Conservation (phyloP, 1,140 invertebrate species). For the Sminthurinus signatus region DNA sequence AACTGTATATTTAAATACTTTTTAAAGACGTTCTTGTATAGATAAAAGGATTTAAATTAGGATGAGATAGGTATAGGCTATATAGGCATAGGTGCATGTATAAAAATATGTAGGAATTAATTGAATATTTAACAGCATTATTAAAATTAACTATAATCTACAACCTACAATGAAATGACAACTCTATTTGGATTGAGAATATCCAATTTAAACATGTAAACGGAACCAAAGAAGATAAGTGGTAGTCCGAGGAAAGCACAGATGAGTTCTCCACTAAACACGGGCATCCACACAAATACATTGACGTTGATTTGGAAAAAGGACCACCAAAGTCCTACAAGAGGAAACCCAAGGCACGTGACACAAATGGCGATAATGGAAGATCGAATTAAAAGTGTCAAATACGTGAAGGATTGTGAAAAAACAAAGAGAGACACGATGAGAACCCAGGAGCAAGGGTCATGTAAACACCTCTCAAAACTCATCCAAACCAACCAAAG, state of each 20-base stretch:
- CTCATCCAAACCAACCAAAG: background rate
- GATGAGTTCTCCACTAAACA: constrained; percentile 54
- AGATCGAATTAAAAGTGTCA: constrained; percentile 53
- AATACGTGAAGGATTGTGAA: constrained; percentile 42
- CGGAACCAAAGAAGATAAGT: constrained; percentile 52
- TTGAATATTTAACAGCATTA: too few relatives aligned
- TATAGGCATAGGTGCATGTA: too few relatives aligned
- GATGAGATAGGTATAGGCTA: too few relatives aligned
- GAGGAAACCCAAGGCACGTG: constrained; percentile 50
- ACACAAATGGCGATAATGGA: constrained; percentile 54
- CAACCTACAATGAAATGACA: too few relatives aligned
- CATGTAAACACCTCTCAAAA: constrained; percentile 5
- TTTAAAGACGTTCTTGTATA: too few relatives aligned
- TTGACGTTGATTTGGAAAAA: constrained; percentile 48
- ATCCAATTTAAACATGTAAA: constrained; percentile 31
- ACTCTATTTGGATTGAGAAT: too few relatives aligned
- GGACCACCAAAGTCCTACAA: constrained; percentile 57
- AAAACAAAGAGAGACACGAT: constrained; percentile 16
- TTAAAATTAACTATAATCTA: too few relatives aligned
- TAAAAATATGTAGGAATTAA: too few relatives aligned
- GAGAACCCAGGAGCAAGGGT: background rate
- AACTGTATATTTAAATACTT: too few relatives aligned
- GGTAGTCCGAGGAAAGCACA: constrained; percentile 55
- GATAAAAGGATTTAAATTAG: too few relatives aligned
- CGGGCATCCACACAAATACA: constrained; percentile 49